These are phyloP conservation scores for Labrus mixtus DNA, from an alignment of 2,113 vertebrate species.

Conservation along the genomic window DNA sequence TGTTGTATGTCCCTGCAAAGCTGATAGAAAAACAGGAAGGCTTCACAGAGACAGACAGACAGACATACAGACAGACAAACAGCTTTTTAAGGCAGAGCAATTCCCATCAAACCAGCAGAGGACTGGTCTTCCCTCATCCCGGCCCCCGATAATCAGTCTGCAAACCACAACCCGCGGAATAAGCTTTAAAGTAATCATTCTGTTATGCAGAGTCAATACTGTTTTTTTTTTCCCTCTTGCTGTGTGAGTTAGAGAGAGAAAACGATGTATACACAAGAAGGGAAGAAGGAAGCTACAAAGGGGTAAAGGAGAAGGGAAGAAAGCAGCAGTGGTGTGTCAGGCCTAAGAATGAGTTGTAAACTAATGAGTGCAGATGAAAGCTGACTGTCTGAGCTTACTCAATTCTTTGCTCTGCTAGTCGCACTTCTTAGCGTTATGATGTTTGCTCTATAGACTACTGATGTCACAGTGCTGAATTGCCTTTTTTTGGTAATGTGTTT, in stretches of 20 bases:
- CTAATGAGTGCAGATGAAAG: conserved; percentile 75
- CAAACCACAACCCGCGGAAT: conserved; percentile 32
- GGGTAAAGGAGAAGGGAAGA: not conserved
- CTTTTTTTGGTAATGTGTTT: conserved; percentile 69
- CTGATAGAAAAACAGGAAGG: not conserved
- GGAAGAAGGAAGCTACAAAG: conserved; percentile 14
- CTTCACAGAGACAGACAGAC: not conserved
- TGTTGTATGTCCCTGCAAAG: not conserved
- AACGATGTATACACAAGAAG: conserved; percentile 10
- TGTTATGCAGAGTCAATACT: conserved; percentile 54
- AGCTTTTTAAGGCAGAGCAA: conserved; percentile 58
- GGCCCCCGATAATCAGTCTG: conserved; percentile 32
- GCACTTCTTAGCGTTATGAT: conserved; percentile 69
- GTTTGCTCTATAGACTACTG: conserved; percentile 70
- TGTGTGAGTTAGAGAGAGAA: not conserved
- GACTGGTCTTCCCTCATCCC: conserved; percentile 46
- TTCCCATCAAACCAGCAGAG: conserved; percentile 31
- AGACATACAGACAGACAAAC: not conserved
- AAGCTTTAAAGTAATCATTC: conserved; percentile 61
- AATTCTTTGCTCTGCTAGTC: conserved; percentile 79
- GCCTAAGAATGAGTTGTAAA: conserved; percentile 69
- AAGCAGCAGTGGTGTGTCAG: conserved; percentile 37
- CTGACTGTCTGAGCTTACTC: conserved; percentile 73
- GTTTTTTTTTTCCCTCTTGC: not conserved
- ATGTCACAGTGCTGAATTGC: conserved; percentile 57